phyloP scores from a whole-genome alignment of 35 echinoderm and acorn worm genomes.

The Strongylocentrotus purpuratus region DNA sequence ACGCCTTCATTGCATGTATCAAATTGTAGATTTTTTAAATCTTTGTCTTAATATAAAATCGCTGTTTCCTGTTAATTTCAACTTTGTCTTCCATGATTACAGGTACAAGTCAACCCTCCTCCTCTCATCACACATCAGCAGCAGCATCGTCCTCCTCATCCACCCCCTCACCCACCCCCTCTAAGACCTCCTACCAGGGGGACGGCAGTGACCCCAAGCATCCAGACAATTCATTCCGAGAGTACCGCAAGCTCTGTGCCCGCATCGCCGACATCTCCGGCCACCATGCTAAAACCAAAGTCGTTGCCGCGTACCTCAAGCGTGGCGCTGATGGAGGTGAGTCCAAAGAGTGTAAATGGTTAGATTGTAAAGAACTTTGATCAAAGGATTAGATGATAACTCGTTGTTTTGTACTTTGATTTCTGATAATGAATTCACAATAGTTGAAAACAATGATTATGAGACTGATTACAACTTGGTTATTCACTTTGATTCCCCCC shows the following conservation, averaged over 20 bases:
- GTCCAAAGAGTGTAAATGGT: background rate
- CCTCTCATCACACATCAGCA: conserved; percentile 29
- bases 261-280: conserved; percentile 79
- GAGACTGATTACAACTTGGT: no score
- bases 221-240: conserved; percentile 92
- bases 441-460: background rate
- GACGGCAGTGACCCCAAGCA: conserved; percentile 67
- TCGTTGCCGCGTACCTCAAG: conserved; percentile 75
- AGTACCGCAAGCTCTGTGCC: conserved; percentile 90
- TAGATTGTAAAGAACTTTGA: background rate
- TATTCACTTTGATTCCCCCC: no score
- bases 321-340: conserved; percentile 74
- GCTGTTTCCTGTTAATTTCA: background rate
- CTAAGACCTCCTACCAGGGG: background rate
- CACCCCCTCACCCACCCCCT: background rate
- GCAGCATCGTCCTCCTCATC: background rate
- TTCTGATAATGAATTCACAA: background rate
- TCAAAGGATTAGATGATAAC: background rate
- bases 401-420: background rate
- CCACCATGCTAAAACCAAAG: conserved; percentile 85
- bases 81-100: background rate
- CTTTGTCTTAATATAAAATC: no score
- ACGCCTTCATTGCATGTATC: no score
- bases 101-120: conserved; percentile 29
- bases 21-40: no score